Conservation (phyloP, 2,113 vertebrate species). For the Suricata suricatta region DNA sequence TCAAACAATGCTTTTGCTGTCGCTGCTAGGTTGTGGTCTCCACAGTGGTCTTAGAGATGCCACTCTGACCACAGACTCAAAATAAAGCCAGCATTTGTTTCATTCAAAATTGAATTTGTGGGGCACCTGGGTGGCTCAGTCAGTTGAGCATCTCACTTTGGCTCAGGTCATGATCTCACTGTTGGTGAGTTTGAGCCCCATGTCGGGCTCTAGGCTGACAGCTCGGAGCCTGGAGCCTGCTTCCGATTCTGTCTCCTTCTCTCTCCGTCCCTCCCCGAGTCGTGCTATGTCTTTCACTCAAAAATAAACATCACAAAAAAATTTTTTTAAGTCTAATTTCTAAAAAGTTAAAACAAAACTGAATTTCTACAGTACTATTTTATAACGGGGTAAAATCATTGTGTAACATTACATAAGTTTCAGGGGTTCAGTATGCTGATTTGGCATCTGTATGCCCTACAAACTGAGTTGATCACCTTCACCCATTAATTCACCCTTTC, state of each 20-base stretch:
- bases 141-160: too few species aligned
- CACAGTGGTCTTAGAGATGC: background rate
- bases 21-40: background rate
- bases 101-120: background rate
- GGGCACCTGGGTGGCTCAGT: too few species aligned
- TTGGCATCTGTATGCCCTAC: background rate
- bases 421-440: background rate
- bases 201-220: too few species aligned
- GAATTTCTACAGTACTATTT: background rate
- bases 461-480: background rate
- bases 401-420: background rate
- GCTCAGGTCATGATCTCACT: too few species aligned
- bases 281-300: too few species aligned
- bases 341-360: background rate
- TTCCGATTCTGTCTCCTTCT: too few species aligned
- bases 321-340: background rate
- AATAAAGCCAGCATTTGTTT: background rate
- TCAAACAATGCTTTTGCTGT: accelerated
- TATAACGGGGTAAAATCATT: background rate
- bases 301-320: too few species aligned
- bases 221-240: too few species aligned
- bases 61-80: background rate
- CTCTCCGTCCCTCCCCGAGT: too few species aligned
- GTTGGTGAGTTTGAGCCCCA: too few species aligned
- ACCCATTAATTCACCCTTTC: background rate